Conservation (phyloP, 2,888 invertebrate genomes). For the Drosophila pseudotalamancana region DNA sequence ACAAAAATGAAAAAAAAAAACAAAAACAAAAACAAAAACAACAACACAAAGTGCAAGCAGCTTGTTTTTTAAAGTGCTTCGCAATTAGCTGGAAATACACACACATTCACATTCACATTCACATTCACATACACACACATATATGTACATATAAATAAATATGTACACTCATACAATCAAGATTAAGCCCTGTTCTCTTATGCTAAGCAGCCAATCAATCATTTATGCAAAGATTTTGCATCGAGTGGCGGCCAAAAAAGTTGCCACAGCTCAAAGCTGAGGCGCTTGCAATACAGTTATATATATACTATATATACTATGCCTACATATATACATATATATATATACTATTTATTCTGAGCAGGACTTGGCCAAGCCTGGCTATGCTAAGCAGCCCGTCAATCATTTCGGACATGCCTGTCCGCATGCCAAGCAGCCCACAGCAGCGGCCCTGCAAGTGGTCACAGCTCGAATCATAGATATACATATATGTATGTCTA, state of each 20-base stretch:
- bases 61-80: not conserved
- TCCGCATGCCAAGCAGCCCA: not conserved
- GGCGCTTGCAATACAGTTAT: no score
- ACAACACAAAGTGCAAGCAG: not conserved
- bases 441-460: conserved; percentile 7
- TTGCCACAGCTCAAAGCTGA: no score
- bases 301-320: not conserved
- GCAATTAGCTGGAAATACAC: conserved; percentile 8
- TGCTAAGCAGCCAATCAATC: not conserved
- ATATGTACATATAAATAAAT: not conserved
- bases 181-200: not conserved
- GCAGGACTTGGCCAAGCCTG: not conserved
- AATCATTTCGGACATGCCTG: not conserved
- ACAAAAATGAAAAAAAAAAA: conserved; percentile 12
- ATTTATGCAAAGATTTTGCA: not conserved
- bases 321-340: not conserved
- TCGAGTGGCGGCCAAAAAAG: conserved; percentile 3
- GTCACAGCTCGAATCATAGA: conserved; percentile 16
- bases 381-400: not conserved
- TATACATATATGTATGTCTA: no score
- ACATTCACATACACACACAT: not conserved
- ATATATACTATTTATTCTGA: not conserved
- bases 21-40: not conserved
- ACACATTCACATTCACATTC: no score
- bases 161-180: not conserved